These are phyloP conservation scores for Drosophila ercepeae DNA, from an alignment of 1,140 invertebrate genomes.

Conservation along the genomic window DNA sequence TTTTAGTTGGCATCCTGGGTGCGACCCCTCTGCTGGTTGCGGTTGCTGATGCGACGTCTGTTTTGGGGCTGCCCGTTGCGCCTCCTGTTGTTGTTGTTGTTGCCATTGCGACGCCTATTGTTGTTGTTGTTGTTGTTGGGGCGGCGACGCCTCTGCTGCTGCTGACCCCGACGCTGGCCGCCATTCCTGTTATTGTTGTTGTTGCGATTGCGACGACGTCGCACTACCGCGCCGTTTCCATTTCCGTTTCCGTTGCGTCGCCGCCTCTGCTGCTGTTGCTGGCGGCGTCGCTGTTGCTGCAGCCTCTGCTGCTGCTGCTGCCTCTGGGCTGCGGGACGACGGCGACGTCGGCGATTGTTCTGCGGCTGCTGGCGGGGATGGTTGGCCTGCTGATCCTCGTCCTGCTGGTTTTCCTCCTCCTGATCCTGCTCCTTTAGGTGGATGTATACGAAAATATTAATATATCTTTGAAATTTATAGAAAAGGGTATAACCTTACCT, in stretches of 20 bases:
- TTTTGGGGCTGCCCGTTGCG: constrained; percentile 40
- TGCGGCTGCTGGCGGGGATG: constrained; percentile 26
- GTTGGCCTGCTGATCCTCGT: background rate
- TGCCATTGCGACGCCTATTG: constrained; percentile 13
- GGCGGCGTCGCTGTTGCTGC: constrained; percentile 5
- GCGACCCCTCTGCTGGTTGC: constrained; percentile 21
- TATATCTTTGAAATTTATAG: too few relatives aligned
- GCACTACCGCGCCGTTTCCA: constrained; percentile 25
- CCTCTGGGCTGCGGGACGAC: constrained; percentile 31
- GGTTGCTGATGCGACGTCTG: constrained; percentile 32
- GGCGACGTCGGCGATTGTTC: constrained; percentile 44
- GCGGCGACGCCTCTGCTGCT: constrained; percentile 47
- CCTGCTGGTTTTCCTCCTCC: constrained; percentile 9
- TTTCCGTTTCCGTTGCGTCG: constrained; percentile 38
- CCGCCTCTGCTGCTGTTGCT: constrained; percentile 27
- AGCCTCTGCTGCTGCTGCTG: constrained; percentile 20
- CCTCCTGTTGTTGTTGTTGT: constrained; percentile 33
- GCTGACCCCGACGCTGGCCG: constrained; percentile 40
- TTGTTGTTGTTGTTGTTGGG: constrained; percentile 12
- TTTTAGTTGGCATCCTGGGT: constrained; percentile 27
- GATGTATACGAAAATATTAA: too few relatives aligned
- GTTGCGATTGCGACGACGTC: constrained; percentile 32
- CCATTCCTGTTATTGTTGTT: constrained; percentile 41
- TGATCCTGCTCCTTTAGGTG: constrained; percentile 8
- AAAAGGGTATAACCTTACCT: too few relatives aligned